A percentile compares a stretch with the other conserved stretches of the same genome.
These are phyloP conservation scores for Mareca strepera DNA, from an alignment of 2,797 vertebrate genomes.

Conservation along the genomic window DNA sequence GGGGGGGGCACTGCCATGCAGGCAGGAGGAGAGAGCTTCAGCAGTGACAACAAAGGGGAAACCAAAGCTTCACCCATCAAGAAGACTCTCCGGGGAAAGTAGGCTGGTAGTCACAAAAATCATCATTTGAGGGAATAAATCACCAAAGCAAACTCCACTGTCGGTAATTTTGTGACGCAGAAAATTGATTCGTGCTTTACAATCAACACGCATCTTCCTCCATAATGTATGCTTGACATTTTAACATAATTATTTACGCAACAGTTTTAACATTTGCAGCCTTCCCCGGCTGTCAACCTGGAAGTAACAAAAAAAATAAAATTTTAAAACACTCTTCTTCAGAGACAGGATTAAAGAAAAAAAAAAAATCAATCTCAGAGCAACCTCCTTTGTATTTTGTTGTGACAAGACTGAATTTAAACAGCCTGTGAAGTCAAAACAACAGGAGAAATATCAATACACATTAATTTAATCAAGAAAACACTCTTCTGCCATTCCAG, in stretches of 20 bases:
- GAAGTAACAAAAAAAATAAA: slow-evolving; percentile 18
- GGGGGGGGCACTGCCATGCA: background rate
- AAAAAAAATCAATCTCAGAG: slow-evolving; percentile 69
- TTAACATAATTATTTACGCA: slow-evolving; percentile 75
- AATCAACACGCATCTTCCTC: slow-evolving; percentile 68
- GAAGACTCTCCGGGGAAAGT: background rate
- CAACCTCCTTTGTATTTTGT: slow-evolving; percentile 80
- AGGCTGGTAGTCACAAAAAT: background rate
- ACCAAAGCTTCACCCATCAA: slow-evolving; percentile 55
- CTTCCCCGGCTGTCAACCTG: slow-evolving; percentile 65
- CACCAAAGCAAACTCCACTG: slow-evolving; percentile 38
- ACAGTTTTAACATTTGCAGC: slow-evolving; percentile 61
- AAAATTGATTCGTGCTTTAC: slow-evolving; percentile 69
- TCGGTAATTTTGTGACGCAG: slow-evolving; percentile 64
- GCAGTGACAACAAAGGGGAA: slow-evolving; percentile 1
- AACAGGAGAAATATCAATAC: slow-evolving; percentile 80
- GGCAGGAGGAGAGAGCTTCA: background rate
- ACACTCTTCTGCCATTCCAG: slow-evolving; percentile 5
- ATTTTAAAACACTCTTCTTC: slow-evolving; percentile 60
- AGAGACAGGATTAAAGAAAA: slow-evolving; percentile 45
- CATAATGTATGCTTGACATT: slow-evolving; percentile 68
- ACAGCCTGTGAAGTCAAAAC: slow-evolving; percentile 79
- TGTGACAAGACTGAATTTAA: slow-evolving; percentile 81
- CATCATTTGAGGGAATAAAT: slow-evolving; percentile 54
- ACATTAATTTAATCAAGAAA: slow-evolving; percentile 79